Evolutionary conservation across 2,797 vertebrate genomes (phyloP), one percentile per base, ranked within the genome.

Genomic region (Champsocephalus esox): DNA sequence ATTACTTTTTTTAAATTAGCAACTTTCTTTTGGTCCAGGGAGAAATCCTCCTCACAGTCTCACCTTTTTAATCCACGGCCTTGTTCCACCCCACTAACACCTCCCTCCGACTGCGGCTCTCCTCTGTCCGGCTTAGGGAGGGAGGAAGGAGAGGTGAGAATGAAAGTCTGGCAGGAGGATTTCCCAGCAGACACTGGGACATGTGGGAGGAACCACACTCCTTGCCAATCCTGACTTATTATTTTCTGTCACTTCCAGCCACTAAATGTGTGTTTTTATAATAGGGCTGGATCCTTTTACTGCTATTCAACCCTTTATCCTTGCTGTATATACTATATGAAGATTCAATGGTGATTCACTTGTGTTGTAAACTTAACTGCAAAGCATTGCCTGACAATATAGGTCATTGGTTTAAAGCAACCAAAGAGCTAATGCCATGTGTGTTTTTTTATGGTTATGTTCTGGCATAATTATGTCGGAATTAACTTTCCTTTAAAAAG

Each of bases 141-240:
- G 49, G 46, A 65, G 19, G 12, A 69, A 48, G 65, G 66, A 66
- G 73, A 87, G 79, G 89, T 90, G 89, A 92, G 80, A 92, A 87
- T 89, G 88, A 92, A 71, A 85, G 73, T 80, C 70, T 89, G 89
- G 71, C 86, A 83, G 85, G 70, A 80, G 66, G 51, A 54, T 84
- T 66, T 80, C 74, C 77, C 70, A 48, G 66, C 46, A 46, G 74
- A 54, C 63, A 21, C 32, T 12, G 12, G 44, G 84, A 76, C 51
- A 54, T 68, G 69, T 66, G 44, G 50, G 65, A 7, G 51, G 55
- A 63, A 61, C 79, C 70, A 57, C 51, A 0, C 28, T 21, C 3
- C 70, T 54, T 7, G 3, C 51, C 46, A 59, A 21, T 48, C 49
- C 50, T 14, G 1, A 45, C 9, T 32, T 54, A 38, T 75, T 63